Evolutionary conservation across 35 echinoderm and acorn worm species (phyloP).

Genomic region (Ophioderma brevispina): DNA sequence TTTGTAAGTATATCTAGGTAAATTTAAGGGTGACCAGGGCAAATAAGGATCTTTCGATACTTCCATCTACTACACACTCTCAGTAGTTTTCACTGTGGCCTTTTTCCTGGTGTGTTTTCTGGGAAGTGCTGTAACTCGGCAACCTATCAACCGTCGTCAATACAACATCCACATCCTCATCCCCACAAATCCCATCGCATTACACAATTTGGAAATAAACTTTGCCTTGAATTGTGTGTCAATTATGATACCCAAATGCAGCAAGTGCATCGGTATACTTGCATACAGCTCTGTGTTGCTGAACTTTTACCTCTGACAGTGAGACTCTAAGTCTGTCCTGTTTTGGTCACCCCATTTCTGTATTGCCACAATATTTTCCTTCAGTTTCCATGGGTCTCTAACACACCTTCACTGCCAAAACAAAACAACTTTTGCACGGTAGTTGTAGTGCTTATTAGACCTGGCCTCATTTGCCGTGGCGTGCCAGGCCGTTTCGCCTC

Average conservation of each 20-base stretch:
- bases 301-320: neutral
- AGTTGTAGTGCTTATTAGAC: neutral
- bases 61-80: no score
- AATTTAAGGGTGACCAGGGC: no score
- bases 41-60: no score
- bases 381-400: neutral
- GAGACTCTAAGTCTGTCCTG: neutral
- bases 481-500: neutral
- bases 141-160: neutral
- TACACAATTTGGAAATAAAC: no score
- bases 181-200: no score
- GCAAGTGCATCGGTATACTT: neutral
- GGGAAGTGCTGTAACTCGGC: neutral
- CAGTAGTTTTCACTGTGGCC: no score
- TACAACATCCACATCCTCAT: neutral
- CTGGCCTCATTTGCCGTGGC: neutral
- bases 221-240: no score
- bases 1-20: no score
- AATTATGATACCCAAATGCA: neutral
- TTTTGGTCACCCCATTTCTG: constrained; percentile 6
- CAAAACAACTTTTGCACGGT: neutral
- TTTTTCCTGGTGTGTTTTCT: neutral
- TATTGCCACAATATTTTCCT: constrained; percentile 2
- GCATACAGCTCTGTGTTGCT: neutral
- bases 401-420: constrained; percentile 2